Evolutionary conservation across 2,113 vertebrate species (phyloP).

Genomic region (Entomyzon cyanotis): DNA sequence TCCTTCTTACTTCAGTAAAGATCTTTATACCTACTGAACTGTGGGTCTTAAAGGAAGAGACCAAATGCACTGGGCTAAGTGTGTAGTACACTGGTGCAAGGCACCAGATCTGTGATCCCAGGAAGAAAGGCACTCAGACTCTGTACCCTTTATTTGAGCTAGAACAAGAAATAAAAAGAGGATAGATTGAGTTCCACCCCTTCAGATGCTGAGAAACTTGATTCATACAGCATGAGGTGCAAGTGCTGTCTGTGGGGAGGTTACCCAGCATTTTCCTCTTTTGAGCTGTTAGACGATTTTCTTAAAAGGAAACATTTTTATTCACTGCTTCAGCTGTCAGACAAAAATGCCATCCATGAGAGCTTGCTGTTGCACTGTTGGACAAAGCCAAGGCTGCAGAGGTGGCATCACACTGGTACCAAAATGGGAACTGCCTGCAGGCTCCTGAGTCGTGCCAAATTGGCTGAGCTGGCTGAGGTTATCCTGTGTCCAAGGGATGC

Average conservation of each 20-base stretch:
- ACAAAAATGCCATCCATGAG: neutral
- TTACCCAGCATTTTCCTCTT: neutral
- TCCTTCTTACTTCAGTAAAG: neutral
- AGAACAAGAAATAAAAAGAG: neutral
- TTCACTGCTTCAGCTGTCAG: neutral
- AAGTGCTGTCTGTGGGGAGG: neutral
- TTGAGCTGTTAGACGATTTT: neutral
- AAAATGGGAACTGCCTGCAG: neutral
- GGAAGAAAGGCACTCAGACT: neutral
- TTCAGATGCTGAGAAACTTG: neutral
- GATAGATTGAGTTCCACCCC: neutral
- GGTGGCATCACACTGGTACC: too few species aligned
- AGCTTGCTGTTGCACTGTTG: neutral
- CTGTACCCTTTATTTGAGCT: neutral
- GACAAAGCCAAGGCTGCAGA: neutral
- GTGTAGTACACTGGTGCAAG: neutral
- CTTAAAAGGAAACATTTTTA: neutral
- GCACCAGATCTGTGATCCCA: neutral
- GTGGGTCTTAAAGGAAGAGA: neutral
- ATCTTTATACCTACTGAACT: neutral
- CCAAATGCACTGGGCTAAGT: neutral
- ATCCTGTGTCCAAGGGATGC: rapidly evolving
- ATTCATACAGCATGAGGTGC: neutral
- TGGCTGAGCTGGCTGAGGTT: neutral
- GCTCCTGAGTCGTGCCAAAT: neutral